Percentiles rank a stretch among this genome's conserved stretches.
Evolutionary conservation across 2,797 vertebrate genomes (phyloP).

Genomic region (Chelidonichthys spinosus): DNA sequence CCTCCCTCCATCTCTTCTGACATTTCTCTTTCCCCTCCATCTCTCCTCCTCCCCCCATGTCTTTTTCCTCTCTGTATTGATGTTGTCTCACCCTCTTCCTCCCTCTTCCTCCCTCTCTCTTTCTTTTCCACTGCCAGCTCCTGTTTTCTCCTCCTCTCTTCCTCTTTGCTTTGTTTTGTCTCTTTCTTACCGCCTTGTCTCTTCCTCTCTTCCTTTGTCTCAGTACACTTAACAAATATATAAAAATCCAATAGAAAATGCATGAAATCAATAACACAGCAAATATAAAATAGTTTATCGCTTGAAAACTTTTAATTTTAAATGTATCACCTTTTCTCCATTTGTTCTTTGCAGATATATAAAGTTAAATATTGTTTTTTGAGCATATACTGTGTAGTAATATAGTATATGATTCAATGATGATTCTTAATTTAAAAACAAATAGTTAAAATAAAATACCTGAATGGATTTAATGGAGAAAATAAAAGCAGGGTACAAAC

Average conservation of each 20-base stretch:
- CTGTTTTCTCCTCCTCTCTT: not conserved
- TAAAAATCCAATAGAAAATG: not conserved
- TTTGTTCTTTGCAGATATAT: not conserved
- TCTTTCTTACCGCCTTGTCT: not conserved
- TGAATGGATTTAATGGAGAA: no score
- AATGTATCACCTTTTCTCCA: not conserved
- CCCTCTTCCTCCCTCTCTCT: slow-evolving; percentile 1
- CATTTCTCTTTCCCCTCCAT: slow-evolving; percentile 42
- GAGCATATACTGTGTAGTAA: no score
- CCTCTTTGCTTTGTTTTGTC: not conserved
- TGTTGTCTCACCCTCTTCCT: slow-evolving; percentile 9
- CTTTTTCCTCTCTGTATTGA: not conserved
- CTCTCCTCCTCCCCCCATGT: slow-evolving; percentile 34
- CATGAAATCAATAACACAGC: not conserved
- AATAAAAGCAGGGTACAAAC: no score
- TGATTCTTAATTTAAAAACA: not conserved
- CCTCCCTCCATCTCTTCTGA: slow-evolving; percentile 42
- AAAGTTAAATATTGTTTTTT: no score
- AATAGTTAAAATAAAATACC: no score
- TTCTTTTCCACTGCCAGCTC: not conserved
- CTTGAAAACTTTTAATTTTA: not conserved
- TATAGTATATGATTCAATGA: no score
- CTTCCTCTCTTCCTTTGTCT: not conserved
- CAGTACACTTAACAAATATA: not conserved
- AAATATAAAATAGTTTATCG: not conserved